A percentile compares a stretch with the other conserved stretches of the same genome.
Conservation (phyloP, 2,113 vertebrate genomes). For the Podocnemis expansa region DNA sequence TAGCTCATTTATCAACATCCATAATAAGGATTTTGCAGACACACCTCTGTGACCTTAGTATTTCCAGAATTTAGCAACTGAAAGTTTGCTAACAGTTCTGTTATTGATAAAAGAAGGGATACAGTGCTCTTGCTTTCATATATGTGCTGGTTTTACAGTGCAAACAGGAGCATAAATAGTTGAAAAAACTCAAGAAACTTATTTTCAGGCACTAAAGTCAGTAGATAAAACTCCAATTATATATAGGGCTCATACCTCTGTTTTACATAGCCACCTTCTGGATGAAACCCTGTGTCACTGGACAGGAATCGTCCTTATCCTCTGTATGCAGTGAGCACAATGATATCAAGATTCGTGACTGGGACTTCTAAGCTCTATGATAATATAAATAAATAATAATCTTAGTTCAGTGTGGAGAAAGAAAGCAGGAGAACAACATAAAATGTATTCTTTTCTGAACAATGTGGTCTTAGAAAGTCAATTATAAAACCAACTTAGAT, state of each 20-base stretch:
- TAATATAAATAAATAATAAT: not conserved
- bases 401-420: not conserved
- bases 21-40: not conserved
- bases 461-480: not conserved
- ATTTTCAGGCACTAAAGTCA: conserved; percentile 14
- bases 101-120: not conserved
- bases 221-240: not conserved
- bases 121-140: not conserved
- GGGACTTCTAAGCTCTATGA: not conserved
- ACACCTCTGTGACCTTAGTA: not conserved
- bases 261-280: conserved; percentile 10
- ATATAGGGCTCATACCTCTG: not conserved
- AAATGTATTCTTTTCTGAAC: not conserved
- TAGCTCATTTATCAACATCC: not conserved
- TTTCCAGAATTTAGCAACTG: not conserved
- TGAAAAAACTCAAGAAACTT: not conserved
- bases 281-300: not conserved
- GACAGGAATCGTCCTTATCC: not conserved
- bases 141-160: not conserved
- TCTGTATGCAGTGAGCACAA: not conserved
- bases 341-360: not conserved
- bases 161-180: conserved; percentile 2
- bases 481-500: not conserved
- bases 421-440: not conserved
- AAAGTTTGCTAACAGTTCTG: not conserved